phyloP scores from a whole-genome alignment of 2,888 invertebrate genomes.

The Lasioglossum vierecki region DNA sequence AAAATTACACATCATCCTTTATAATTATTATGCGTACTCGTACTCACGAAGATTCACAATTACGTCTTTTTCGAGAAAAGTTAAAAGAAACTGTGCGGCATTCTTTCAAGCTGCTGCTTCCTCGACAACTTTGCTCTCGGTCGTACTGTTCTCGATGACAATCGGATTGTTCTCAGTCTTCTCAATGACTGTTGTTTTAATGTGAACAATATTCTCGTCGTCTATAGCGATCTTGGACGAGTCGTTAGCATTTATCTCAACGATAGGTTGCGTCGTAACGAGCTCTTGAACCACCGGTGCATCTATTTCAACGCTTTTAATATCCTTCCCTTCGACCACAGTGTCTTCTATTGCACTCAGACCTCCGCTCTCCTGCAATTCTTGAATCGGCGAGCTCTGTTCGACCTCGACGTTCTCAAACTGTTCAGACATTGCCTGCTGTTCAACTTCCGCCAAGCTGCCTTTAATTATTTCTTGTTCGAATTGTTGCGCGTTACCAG shows the following conservation, averaged over 20 bases:
- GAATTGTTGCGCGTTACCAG: slow-evolving; percentile 72
- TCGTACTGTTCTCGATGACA: slow-evolving; percentile 64
- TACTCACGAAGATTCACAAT: slow-evolving; percentile 40
- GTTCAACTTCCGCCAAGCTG: slow-evolving; percentile 58
- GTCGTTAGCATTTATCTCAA: slow-evolving; percentile 48
- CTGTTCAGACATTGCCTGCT: slow-evolving; percentile 61
- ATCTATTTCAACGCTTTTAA: slow-evolving; percentile 36
- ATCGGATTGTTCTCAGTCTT: slow-evolving; percentile 69
- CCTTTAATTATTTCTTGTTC: slow-evolving; percentile 61
- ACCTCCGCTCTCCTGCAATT: slow-evolving; percentile 36
- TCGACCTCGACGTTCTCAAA: slow-evolving; percentile 60
- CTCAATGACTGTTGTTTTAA: slow-evolving; percentile 37
- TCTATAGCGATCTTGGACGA: slow-evolving; percentile 41
- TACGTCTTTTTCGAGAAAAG: slow-evolving; percentile 28
- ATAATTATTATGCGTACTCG: slow-evolving; percentile 44
- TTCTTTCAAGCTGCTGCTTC: slow-evolving; percentile 79
- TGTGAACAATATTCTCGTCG: slow-evolving; percentile 46
- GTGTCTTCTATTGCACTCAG: slow-evolving; percentile 30
- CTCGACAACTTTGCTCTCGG: slow-evolving; percentile 77
- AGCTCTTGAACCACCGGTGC: slow-evolving; percentile 6
- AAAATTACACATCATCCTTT: slow-evolving; percentile 46
- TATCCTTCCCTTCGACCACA: slow-evolving; percentile 39
- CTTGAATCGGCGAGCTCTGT: slow-evolving; percentile 23
- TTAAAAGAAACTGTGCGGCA: slow-evolving; percentile 1
- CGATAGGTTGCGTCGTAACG: slow-evolving; percentile 25